phyloP scores from a whole-genome alignment of 2,797 vertebrate genomes.

The Hybognathus amarus region DNA sequence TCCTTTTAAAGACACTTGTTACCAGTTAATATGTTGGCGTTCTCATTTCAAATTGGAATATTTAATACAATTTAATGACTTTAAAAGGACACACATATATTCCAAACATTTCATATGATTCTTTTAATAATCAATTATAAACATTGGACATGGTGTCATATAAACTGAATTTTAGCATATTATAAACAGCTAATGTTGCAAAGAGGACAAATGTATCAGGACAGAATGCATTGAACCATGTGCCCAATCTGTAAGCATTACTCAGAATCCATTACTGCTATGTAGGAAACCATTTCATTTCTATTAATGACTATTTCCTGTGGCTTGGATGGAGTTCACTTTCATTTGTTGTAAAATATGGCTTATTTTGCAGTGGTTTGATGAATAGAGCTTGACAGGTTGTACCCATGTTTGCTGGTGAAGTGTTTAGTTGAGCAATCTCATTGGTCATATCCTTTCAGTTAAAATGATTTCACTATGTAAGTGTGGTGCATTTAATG shows the following conservation, averaged over 20 bases:
- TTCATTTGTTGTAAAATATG: not conserved
- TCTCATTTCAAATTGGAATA: not conserved
- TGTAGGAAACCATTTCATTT: conserved; percentile 1
- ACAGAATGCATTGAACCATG: not conserved
- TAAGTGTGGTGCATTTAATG: conserved; percentile 18
- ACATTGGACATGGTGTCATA: not conserved
- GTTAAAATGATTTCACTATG: conserved; percentile 24
- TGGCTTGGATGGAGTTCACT: conserved; percentile 12
- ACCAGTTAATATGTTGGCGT: not conserved
- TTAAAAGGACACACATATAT: not conserved
- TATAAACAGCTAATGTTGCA: not conserved
- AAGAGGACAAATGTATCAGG: too few species aligned
- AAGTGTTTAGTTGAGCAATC: conserved; percentile 28
- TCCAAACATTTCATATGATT: not conserved
- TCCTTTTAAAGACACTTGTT: not conserved
- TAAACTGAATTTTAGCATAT: not conserved
- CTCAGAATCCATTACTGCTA: conserved; percentile 9
- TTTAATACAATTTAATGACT: conserved; percentile 4
- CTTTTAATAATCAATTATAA: not conserved
- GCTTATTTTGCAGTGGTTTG: conserved; percentile 5
- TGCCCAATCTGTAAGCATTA: not conserved
- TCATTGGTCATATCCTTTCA: conserved; percentile 6
- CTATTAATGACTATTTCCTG: conserved; percentile 20
- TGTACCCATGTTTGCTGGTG: conserved; percentile 1
- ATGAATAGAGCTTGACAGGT: not conserved